These are phyloP conservation scores for Aptenodytes patagonicus DNA, from an alignment of 2,113 vertebrate species.

Conservation along the genomic window DNA sequence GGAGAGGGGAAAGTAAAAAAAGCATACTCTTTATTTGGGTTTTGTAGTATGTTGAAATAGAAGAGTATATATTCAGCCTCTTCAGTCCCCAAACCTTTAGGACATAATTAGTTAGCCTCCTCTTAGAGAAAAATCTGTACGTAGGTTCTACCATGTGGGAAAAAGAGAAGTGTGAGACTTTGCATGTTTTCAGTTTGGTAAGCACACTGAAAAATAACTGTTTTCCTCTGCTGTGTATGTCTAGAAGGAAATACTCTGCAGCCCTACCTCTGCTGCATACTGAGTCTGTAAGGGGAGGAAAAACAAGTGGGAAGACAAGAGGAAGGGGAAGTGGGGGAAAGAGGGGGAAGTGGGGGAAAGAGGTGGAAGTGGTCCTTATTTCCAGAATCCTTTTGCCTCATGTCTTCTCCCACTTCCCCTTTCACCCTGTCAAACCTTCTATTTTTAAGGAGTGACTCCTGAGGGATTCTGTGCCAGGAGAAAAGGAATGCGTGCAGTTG, in stretches of 20 bases:
- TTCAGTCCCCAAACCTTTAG: background rate
- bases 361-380: background rate
- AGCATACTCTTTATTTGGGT: background rate
- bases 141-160: background rate
- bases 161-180: background rate
- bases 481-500: accelerated
- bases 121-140: background rate
- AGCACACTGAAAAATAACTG: background rate
- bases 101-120: background rate
- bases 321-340: background rate
- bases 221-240: background rate
- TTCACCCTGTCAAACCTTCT: background rate
- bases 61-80: background rate
- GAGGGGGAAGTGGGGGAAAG: background rate
- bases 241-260: background rate
- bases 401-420: background rate
- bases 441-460: background rate
- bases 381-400: background rate
- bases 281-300: background rate
- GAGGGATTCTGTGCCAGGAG: background rate
- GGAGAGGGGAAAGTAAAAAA: background rate
- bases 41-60: background rate
- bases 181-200: background rate
- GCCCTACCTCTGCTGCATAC: background rate
- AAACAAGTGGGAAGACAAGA: background rate